Evolutionary conservation across 2,888 invertebrate species (phyloP), one percentile per base, ranked within the genome.

Genomic region (Amphipoea oculea): DNA sequence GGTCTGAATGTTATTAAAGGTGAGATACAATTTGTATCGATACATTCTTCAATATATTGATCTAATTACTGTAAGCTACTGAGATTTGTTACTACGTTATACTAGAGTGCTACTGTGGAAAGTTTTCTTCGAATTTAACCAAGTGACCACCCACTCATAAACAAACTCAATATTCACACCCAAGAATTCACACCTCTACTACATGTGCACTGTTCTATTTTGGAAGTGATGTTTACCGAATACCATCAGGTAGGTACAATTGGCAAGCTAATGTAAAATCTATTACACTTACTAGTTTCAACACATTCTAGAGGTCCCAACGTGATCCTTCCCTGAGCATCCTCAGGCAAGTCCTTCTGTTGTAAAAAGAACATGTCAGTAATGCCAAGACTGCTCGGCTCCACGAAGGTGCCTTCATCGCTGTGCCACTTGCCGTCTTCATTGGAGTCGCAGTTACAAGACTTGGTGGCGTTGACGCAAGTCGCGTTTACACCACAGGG

Each of bases 261-360:
- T 29, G 20, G 20, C 5, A 29, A 68, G 29, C 11, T 17, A 45
- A 68, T 29, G 29, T 48, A 29, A 45, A 48, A 42, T 67, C 9
- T 67, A 9, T 45, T 14, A n/a, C 17, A 97, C 98, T 97, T 96
- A 99, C 99, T 99, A 79, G 99, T 99, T 97, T 99, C 99, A 76
- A 99, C 99, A 95, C 99, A 99, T 95, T 99, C 99, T 88, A 99
- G 96, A 2, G 99, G 99, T 5, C 99, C 99, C 74, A 99, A 95
- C 1, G 99, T 99, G 71, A 99, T 98, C 88, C 99, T 97, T 1
- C 99, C 99, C 89, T 98, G 98, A 2, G 99, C 98, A 92, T 99
- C 98, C 86, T 98, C 98, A 74, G 98, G 98, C 85, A 99, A 95
- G 92, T 98, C 98, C 89, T 98, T 98, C 92, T 99, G 99, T 91